phyloP scores from a whole-genome alignment of 2,113 vertebrate species.

The Laticauda laticaudata region DNA sequence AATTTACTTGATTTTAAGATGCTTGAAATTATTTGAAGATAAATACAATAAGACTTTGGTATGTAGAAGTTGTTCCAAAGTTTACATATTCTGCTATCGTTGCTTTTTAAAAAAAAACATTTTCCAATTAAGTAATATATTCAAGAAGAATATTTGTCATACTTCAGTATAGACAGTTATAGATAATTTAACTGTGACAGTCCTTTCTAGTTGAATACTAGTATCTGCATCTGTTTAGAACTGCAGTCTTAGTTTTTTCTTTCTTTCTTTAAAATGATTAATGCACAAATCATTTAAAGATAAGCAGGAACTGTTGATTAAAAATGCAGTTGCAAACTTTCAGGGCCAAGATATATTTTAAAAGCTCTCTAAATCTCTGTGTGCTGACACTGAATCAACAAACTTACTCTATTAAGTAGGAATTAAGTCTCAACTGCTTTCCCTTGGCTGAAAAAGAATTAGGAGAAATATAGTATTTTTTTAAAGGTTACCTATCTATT shows the following conservation, averaged over 20 bases:
- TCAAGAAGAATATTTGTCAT: slow-evolving; percentile 12
- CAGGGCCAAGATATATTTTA: slow-evolving; percentile 52
- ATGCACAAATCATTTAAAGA: slow-evolving; percentile 43
- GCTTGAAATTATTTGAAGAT: slow-evolving; percentile 44
- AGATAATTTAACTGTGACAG: background rate
- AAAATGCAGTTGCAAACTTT: slow-evolving; percentile 48
- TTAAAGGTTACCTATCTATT: background rate
- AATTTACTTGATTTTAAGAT: slow-evolving; percentile 42
- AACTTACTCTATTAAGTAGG: slow-evolving; percentile 62
- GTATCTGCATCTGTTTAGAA: background rate
- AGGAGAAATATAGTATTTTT: background rate
- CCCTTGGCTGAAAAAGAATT: background rate
- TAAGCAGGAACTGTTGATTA: slow-evolving; percentile 35
- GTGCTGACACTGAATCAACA: slow-evolving; percentile 52
- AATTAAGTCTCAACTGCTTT: background rate
- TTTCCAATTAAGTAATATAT: slow-evolving; percentile 46
- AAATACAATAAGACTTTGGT: slow-evolving; percentile 44
- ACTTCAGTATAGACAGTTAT: background rate
- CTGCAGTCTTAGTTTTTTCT: slow-evolving; percentile 23
- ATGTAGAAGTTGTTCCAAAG: slow-evolving; percentile 34
- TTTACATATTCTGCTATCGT: slow-evolving; percentile 34
- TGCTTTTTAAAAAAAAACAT: slow-evolving; percentile 43
- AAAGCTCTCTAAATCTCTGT: slow-evolving; percentile 55
- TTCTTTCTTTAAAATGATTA: slow-evolving; percentile 46
- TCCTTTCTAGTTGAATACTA: background rate